These are phyloP conservation scores for Lutraria lutraria DNA, from an alignment of 2,888 invertebrate species.

Conservation along the genomic window DNA sequence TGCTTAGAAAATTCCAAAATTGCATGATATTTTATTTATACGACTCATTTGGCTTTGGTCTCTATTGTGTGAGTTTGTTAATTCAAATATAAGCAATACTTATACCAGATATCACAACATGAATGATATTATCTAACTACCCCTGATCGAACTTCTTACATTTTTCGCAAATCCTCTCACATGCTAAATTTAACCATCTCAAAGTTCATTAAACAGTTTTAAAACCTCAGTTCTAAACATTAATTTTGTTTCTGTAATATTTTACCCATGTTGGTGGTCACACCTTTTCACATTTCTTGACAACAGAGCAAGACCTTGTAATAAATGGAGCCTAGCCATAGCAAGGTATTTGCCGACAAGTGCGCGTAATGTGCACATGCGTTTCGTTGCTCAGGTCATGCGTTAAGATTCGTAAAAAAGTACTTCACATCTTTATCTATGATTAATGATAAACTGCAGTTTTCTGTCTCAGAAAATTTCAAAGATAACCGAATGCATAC, in stretches of 20 bases:
- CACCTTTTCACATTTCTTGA: neutral
- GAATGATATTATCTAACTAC: neutral
- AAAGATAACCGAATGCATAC: neutral
- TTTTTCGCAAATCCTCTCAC: neutral
- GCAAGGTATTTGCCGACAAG: neutral
- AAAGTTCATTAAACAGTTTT: neutral
- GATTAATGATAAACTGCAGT: constrained; percentile 12
- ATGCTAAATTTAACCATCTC: constrained; percentile 2
- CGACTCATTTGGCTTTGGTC: neutral
- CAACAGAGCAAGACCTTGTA: neutral
- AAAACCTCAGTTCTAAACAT: neutral
- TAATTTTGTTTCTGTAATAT: neutral
- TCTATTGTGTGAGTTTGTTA: neutral
- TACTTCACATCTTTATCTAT: neutral
- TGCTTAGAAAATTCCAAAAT: neutral
- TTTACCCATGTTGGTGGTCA: neutral
- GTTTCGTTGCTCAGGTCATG: neutral
- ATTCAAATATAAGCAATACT: neutral
- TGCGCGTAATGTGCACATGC: neutral
- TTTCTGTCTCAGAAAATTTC: constrained; percentile 4
- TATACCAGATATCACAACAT: neutral
- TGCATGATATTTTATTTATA: neutral
- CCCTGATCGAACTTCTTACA: neutral
- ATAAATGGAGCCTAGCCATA: neutral
- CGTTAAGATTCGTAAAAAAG: neutral